These are phyloP conservation scores for Tortrix viridana DNA, from an alignment of 2,888 invertebrate species.

Conservation along the genomic window DNA sequence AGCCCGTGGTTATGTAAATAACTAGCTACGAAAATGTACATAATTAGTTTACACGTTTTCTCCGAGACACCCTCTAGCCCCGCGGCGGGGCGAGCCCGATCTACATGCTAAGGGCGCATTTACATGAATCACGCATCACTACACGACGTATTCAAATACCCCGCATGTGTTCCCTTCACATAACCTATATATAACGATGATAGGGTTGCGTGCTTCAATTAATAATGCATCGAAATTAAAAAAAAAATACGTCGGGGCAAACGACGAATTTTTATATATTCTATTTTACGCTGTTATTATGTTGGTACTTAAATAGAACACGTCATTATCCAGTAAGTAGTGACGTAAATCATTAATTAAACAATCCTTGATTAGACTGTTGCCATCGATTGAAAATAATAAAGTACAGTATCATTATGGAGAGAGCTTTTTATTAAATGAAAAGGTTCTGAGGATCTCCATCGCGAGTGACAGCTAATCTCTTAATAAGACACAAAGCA, in stretches of 20 bases:
- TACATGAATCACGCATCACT: constrained; percentile 81
- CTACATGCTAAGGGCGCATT: constrained; percentile 80
- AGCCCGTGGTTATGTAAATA: constrained; percentile 83
- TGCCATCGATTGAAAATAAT: neutral
- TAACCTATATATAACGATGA: constrained; percentile 69
- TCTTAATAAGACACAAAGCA: constrained; percentile 68
- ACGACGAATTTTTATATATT: constrained; percentile 4
- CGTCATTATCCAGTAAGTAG: constrained; percentile 2
- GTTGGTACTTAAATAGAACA: neutral
- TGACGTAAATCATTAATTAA: constrained; percentile 9
- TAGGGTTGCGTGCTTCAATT: constrained; percentile 67
- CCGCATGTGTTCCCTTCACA: constrained; percentile 77
- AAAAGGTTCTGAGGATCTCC: constrained; percentile 54
- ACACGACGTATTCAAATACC: constrained; percentile 70
- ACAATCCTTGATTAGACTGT: neutral
- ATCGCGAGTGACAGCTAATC: constrained; percentile 65
- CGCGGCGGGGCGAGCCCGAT: constrained; percentile 63
- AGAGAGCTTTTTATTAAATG: constrained; percentile 50
- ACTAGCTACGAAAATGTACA: constrained; percentile 84
- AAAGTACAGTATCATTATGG: constrained; percentile 37
- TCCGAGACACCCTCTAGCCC: constrained; percentile 63
- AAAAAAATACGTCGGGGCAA: constrained; percentile 38
- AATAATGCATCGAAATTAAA: constrained; percentile 52
- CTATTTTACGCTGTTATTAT: constrained; percentile 6
- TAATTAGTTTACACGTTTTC: constrained; percentile 85